Evolutionary conservation across 2,888 invertebrate genomes (phyloP).

Genomic region (Papilio demoleus): DNA sequence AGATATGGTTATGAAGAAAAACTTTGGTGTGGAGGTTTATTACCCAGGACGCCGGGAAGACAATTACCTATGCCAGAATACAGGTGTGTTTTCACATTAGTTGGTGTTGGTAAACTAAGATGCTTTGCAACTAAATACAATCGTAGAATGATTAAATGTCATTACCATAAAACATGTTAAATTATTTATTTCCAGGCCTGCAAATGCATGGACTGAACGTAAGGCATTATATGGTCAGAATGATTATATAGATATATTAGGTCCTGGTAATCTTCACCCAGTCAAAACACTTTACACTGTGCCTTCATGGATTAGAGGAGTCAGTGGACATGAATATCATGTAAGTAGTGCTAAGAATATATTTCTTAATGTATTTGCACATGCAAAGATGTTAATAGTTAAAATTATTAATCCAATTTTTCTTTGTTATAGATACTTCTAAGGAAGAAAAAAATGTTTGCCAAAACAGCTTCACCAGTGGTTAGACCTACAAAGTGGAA

Average conservation of each 20-base stretch:
- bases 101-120: not conserved
- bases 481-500: conserved; percentile 91
- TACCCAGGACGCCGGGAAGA: conserved; percentile 86
- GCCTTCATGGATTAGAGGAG: conserved; percentile 95
- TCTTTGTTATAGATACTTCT: conserved; percentile 76
- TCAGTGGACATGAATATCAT: conserved; percentile 92
- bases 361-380: no score
- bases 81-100: conserved; percentile 57
- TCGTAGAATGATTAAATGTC: no score
- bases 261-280: conserved; percentile 91
- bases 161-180: not conserved
- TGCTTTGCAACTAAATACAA: no score
- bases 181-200: conserved; percentile 80
- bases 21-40: conserved; percentile 85
- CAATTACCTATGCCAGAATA: conserved; percentile 87
- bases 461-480: conserved; percentile 81
- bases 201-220: conserved; percentile 89
- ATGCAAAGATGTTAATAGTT: no score
- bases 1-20: conserved; percentile 89
- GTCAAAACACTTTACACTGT: conserved; percentile 92
- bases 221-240: conserved; percentile 96
- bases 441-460: conserved; percentile 88
- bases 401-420: conserved; percentile 10
- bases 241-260: conserved; percentile 98
- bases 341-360: conserved; percentile 64